Evolutionary conservation across 2,113 vertebrate genomes (phyloP), one percentile per base, ranked within the genome.

Genomic region (Neolamprologus tretocephalus): DNA sequence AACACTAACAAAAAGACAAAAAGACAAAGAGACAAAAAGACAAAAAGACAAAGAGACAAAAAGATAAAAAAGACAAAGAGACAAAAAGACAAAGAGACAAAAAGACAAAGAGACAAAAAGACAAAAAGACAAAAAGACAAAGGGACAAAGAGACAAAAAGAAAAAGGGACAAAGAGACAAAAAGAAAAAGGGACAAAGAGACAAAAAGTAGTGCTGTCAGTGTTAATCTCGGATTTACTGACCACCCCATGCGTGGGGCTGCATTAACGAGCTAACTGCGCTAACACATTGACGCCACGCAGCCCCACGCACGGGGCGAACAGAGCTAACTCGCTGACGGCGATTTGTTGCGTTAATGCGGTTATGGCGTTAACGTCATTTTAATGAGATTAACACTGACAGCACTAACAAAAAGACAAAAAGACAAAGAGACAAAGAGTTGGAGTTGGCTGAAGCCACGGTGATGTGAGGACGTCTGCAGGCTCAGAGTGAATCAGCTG

Each of bases 61-160:
- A 13, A 1, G 12, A 40, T 11, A 35, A 33, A 35, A 28, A 4
- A 2, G 3, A 37, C 35, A 10, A 37, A 10, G 2, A 0, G 2
- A 40, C 10, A 11, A 5, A 11, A 0, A 2, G 3, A 42, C 11
- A 12, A 5, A 35, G 1, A 2, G 35, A 35, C 9, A 35, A 4
- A 33, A 8, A 1, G 3, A 35, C 8, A 35, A 35, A 35, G 0
- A 1, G 5, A 40, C 37, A 37, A 37, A 42, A 3, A 12, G 11
- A 7, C 5, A 3, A 7, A 42, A 0, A 45, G 5, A 45, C 42
- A 42, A 42, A 42, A 0, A 3, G 5, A 42, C 12, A 6, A 45
- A 42, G 0, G 0, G 5, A 47, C 42, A 16, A 47, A 19, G 2
- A 0, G 2, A 51, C 8, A 2, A 47, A 47, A 0, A 10, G 37